Base-by-base conservation (phyloP, 2,888 invertebrate genomes). In the Patella ulyssiponensis region DNA sequence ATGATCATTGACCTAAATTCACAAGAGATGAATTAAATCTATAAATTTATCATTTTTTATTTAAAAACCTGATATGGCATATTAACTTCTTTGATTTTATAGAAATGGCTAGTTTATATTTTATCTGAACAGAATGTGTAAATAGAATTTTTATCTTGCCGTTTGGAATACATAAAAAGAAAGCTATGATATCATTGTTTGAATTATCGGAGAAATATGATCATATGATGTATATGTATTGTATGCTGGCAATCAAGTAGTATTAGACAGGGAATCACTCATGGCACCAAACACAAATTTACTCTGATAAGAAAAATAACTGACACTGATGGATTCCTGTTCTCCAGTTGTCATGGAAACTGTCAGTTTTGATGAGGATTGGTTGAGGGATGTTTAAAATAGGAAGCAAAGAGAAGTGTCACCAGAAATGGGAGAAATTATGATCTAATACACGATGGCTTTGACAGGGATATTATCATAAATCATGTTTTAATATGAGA, bases 381-480 rank as follows among this genome's bases (percentile, higher is more conserved):
- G 64, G 64, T 64, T 64, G 64, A 64, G 23, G 64, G 20, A 64
- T 64, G 23, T 64, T 64, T 64, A 23, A 64, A 64, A 64, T 23
- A 23, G 23, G 64, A 64, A 64, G 64, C 23, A 64, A 64, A 64
- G 64, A 23, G 20, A 64, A 64, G 20, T 64, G 64, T 64, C 64
- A 64, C 64, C 64, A 64, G 64, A 64, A 64, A 23, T 64, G 20
- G 64, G 23, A 23, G 64, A 64, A 23, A 64, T 23, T 64, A 64
- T 64, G 64, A 64, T 64, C 64, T 64, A 64, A 64, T 64, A 64
- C 83, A 84, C 82, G 80, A 83, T 83, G 80, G 82, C 81, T 86
- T 86, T 87, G 88, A 88, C 88, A 88, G 86, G 78, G 82, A 84
- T 85, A 88, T 88, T 86, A 86, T 84, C 85, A 86, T 86, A 87